Evolutionary conservation across 2,797 vertebrate species (phyloP), one percentile per base, ranked within the genome.

Genomic region (Malacoctenus gilli): DNA sequence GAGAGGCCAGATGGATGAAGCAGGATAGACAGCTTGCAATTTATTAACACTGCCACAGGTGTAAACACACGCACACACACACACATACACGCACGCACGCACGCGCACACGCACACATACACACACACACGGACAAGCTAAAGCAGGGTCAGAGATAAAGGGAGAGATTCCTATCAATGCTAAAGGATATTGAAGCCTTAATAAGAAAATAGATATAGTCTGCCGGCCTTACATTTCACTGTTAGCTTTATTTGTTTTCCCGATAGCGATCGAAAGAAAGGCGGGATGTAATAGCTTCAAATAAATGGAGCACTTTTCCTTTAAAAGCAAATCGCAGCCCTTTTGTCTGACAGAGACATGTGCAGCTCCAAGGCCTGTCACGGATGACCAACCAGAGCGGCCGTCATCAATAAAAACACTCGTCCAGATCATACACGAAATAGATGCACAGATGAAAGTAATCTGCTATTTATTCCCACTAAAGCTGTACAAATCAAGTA

Each of bases 111-210:
- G 32, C 12, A 39, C 22, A 42, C 54, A 46, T 35, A 61, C 46
- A 71, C 2, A 32, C 9, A 10, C 30, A 32, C 30, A 32, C 30
- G 12, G 52, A 79, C 70, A 69, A 72, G 70, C 72, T 70, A 59
- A 84, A 79, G 83, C 77, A 40, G 66, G 85, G 85, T 90, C 89
- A 90, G 81, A 79, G 80, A 87, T 81, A 85, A 84, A 81, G 46
- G 48, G 16, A 64, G 46, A 86, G 89, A 89, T 90, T 51, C 7
- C 39, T 88, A 90, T 90, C 89, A 1, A 50, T 71, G 69, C 82
- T 83, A 64, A 86, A 90, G 89, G 90, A 90, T 90, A 91, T 91
- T 90, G 88, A 87, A 91, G 82, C 65, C 86, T 85, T 86, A 90
- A 91, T 89, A 87, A 79, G 85, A 90, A 88, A 84, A 85, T 70